Conservation (phyloP, 1,140 invertebrate species). For the Diorhabda sublineata region DNA sequence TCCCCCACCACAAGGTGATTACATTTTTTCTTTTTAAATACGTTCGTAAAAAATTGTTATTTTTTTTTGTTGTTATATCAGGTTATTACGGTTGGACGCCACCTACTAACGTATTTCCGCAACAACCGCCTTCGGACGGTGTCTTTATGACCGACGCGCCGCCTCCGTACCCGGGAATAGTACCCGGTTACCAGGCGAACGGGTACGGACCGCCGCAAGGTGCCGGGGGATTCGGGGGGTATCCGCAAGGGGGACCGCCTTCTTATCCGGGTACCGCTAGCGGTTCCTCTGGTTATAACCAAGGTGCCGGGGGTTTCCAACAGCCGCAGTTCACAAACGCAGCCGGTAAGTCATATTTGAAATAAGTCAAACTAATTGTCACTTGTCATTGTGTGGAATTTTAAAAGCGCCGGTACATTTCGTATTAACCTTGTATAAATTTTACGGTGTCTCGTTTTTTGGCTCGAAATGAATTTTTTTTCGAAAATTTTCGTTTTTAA, state of each 20-base stretch:
- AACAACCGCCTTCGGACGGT: conserved; percentile 69
- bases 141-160: conserved; percentile 90
- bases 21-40: not conserved
- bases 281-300: conserved; percentile 38
- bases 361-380: not conserved
- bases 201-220: conserved; percentile 31
- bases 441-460: not conserved
- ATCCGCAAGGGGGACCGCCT: conserved; percentile 32
- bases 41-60: not conserved
- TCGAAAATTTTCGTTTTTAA: not conserved
- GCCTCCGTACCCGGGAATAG: conserved; percentile 91
- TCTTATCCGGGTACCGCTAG: conserved; percentile 29
- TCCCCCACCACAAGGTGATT: conserved; percentile 57
- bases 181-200: conserved; percentile 29
- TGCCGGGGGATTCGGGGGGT: conserved; percentile 21
- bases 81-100: conserved; percentile 93
- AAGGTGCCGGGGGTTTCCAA: conserved; percentile 32
- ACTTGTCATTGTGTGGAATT: not conserved
- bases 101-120: conserved; percentile 65
- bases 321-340: conserved; percentile 27
- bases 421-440: not conserved
- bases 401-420: not conserved
- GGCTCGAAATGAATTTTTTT: not conserved
- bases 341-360: not conserved
- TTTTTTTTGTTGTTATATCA: conserved; percentile 22